Conservation (phyloP, 1,140 invertebrate genomes). For the Drosophila chauvacae region DNA sequence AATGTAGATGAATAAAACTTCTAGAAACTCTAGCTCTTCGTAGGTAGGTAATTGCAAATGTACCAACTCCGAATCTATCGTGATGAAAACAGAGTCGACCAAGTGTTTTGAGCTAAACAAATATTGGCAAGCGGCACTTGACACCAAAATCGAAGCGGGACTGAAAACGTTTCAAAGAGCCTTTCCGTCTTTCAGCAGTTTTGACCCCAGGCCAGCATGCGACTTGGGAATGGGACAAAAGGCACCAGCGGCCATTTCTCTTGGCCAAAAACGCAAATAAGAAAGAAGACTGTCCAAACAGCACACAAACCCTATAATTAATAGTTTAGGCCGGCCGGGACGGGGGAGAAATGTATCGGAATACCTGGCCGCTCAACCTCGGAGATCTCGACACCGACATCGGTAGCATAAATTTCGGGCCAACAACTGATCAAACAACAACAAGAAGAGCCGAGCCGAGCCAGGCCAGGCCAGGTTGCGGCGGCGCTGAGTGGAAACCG, state of each 20-base stretch:
- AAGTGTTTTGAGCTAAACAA: slow-evolving; percentile 34
- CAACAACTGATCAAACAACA: slow-evolving; percentile 61
- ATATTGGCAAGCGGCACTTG: slow-evolving; percentile 52
- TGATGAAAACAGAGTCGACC: slow-evolving; percentile 12
- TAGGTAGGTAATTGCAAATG: background rate
- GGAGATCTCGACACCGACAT: slow-evolving; percentile 27
- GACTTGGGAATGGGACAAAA: slow-evolving; percentile 18
- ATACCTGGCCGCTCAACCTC: slow-evolving; percentile 44
- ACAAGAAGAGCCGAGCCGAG: slow-evolving; percentile 2
- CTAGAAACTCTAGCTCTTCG: background rate
- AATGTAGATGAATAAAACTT: background rate
- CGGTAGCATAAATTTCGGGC: slow-evolving; percentile 62
- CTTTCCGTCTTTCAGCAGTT: slow-evolving; percentile 49
- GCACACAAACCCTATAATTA: slow-evolving; percentile 60
- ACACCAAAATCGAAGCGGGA: slow-evolving; percentile 37
- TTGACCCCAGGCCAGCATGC: slow-evolving; percentile 52
- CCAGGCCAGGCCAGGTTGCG: slow-evolving; percentile 11
- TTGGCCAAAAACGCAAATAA: slow-evolving; percentile 59
- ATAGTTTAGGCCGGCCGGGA: slow-evolving; percentile 34
- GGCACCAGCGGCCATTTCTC: slow-evolving; percentile 45
- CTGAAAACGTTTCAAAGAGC: slow-evolving; percentile 21
- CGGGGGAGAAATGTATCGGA: slow-evolving; percentile 46
- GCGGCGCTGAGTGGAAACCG: slow-evolving; percentile 4
- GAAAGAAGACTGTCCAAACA: slow-evolving; percentile 40
- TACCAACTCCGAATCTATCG: background rate